Conservation (phyloP, 2,888 invertebrate genomes). For the Latheticus oryzae region DNA sequence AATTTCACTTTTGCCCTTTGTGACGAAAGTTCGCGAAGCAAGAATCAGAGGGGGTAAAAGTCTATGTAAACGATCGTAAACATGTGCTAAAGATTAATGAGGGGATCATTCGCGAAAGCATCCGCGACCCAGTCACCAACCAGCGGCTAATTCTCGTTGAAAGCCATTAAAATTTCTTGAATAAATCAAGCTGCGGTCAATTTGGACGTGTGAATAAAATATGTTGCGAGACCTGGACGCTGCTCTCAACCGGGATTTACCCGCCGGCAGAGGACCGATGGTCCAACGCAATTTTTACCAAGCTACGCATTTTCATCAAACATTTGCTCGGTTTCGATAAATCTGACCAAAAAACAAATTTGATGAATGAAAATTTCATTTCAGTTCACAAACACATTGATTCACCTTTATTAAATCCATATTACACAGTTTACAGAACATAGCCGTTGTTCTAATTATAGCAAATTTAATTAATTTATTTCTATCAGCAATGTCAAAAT, state of each 20-base stretch:
- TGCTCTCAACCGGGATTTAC: conserved; percentile 9
- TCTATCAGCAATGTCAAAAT: no score
- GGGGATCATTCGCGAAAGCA: neutral
- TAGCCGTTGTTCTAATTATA: no score
- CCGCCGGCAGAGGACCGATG: neutral
- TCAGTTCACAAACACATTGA: no score
- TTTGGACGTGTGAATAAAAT: conserved; percentile 25
- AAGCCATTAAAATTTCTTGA: conserved; percentile 27
- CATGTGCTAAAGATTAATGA: conserved; percentile 46
- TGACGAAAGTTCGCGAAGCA: conserved; percentile 31
- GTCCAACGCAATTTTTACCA: no score
- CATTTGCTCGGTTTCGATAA: no score
- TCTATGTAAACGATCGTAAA: conserved; percentile 47
- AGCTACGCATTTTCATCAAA: no score
- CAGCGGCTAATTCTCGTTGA: conserved; percentile 1
- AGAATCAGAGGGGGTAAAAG: conserved; percentile 41
- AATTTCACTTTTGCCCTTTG: conserved; percentile 45
- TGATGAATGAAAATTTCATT: no score
- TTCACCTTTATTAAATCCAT: no score
- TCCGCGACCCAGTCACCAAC: conserved; percentile 2
- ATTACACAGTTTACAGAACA: no score
- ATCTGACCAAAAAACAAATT: no score
- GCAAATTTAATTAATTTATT: no score
- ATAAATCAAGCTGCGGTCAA: conserved; percentile 23
- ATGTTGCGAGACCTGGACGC: conserved; percentile 2